Conservation (phyloP, 37 sponge, comb jelly and placozoan species). For the Halichondria panicea region DNA sequence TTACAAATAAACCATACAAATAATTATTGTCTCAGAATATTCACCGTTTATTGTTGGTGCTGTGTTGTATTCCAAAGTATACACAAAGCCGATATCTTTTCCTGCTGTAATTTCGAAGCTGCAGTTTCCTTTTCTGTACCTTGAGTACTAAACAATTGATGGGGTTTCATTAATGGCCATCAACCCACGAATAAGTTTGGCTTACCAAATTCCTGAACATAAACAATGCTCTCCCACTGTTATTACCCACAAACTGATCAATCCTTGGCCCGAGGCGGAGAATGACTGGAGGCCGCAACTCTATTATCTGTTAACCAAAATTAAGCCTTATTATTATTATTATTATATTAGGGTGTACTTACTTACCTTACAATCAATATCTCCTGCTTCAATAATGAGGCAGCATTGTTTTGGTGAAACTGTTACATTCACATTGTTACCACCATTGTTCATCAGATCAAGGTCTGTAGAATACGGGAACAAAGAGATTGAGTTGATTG, state of each 20-base stretch:
- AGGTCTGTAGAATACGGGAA: slow-evolving; percentile 10
- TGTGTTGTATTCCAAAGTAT: slow-evolving; percentile 44
- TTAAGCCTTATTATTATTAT: not conserved
- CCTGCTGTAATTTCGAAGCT: slow-evolving; percentile 23
- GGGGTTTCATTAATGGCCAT: too few species aligned
- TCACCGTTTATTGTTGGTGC: slow-evolving; percentile 8
- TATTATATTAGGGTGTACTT: not conserved
- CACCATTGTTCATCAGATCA: slow-evolving; percentile 16
- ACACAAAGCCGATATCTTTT: slow-evolving; percentile 10
- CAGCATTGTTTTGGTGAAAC: slow-evolving; percentile 35
- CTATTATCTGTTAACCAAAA: slow-evolving; percentile 11
- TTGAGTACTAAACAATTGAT: slow-evolving; percentile 50
- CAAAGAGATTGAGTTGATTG: not conserved
- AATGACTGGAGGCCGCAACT: slow-evolving; percentile 4
- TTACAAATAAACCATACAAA: not conserved
- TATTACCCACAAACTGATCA: not conserved
- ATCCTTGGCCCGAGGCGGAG: not conserved
- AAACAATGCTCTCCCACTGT: slow-evolving; percentile 19
- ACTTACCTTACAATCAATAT: slow-evolving; percentile 42
- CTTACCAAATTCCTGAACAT: slow-evolving; percentile 40
- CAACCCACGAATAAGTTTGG: not conserved
- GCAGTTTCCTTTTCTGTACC: slow-evolving; percentile 67
- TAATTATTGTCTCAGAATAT: not conserved
- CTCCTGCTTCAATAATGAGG: slow-evolving; percentile 25
- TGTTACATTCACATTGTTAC: slow-evolving; percentile 4